A percentile compares a stretch with the other conserved stretches of the same genome.
Evolutionary conservation across 2,113 vertebrate species (phyloP).

Genomic region (Chrysochloris asiatica): DNA sequence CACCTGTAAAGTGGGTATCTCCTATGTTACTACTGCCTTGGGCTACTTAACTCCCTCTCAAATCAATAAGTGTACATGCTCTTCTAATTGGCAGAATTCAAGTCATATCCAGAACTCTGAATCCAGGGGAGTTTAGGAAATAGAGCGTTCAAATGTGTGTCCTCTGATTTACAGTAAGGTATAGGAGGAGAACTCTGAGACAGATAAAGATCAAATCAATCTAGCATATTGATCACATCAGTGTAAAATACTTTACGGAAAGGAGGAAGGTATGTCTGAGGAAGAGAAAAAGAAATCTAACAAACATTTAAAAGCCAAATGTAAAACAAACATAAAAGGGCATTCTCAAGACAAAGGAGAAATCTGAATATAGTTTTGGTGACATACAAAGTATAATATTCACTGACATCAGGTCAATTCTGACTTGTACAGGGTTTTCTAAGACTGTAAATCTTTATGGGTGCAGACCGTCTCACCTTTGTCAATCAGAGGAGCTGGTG

Average conservation of each 20-base stretch:
- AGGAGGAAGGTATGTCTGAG: too few relatives aligned
- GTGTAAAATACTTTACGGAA: background rate
- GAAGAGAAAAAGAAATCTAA: background rate
- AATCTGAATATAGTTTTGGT: constrained; percentile 3
- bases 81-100: background rate
- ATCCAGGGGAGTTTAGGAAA: background rate
- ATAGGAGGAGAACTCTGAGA: background rate
- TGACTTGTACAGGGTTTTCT: too few relatives aligned
- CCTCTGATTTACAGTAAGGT: background rate
- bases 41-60: background rate
- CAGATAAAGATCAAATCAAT: background rate
- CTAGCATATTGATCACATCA: background rate
- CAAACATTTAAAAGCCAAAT: background rate
- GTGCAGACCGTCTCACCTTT: too few relatives aligned
- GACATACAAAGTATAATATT: background rate
- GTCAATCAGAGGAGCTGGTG: too few relatives aligned
- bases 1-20: background rate
- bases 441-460: too few relatives aligned
- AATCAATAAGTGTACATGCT: background rate
- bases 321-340: constrained; percentile 1
- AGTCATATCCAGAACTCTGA: background rate
- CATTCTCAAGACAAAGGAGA: background rate
- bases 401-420: too few relatives aligned
- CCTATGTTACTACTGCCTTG: background rate
- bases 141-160: background rate